Evolutionary conservation across 2,113 vertebrate species (phyloP).

Genomic region (Oreotrochilus melanogaster): DNA sequence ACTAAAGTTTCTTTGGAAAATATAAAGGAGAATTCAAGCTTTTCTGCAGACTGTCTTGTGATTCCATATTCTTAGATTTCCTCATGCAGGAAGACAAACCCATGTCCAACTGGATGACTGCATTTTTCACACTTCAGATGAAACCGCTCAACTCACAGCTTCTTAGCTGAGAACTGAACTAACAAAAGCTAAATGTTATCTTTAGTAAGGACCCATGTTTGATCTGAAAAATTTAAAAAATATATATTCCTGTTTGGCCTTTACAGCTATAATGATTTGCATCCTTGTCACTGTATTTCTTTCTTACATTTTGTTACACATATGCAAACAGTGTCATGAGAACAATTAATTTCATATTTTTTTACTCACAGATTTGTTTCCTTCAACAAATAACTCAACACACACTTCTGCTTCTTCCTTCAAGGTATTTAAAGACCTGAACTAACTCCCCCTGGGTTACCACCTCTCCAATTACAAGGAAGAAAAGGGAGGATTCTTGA

Average conservation of each 20-base stretch:
- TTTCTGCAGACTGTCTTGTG: not conserved
- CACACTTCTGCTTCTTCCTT: not conserved
- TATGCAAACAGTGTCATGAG: not conserved
- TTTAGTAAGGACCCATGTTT: not conserved
- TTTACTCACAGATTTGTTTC: not conserved
- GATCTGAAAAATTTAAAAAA: not conserved
- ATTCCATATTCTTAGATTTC: not conserved
- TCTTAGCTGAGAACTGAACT: not conserved
- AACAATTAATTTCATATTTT: not conserved
- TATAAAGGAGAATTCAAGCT: not conserved
- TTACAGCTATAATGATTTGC: not conserved
- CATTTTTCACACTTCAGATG: not conserved
- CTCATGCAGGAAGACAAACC: not conserved
- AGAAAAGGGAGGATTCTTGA: not conserved
- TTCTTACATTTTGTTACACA: not conserved
- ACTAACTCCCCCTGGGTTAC: not conserved
- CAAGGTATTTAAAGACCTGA: not conserved
- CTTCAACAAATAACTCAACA: not conserved
- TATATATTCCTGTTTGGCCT: not conserved
- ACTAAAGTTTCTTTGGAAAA: constrained; percentile 28
- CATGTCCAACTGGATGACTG: not conserved
- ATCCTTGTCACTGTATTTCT: not conserved
- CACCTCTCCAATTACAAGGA: not conserved
- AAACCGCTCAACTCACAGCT: not conserved
- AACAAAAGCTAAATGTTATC: not conserved